These are phyloP conservation scores for Portevinia maculata DNA, from an alignment of 2,888 invertebrate genomes.

Conservation along the genomic window DNA sequence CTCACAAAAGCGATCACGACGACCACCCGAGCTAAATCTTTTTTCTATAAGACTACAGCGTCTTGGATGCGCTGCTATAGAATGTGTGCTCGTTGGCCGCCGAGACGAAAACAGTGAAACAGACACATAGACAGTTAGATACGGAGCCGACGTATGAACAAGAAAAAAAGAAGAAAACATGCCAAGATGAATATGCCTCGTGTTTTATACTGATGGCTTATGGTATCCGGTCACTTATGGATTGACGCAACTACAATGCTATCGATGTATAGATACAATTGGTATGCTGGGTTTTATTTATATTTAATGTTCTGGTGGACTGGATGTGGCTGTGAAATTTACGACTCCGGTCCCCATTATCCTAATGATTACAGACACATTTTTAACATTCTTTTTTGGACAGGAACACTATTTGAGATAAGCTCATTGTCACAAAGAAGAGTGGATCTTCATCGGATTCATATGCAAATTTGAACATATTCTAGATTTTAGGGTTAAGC, in stretches of 20 bases:
- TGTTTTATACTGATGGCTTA: constrained; percentile 74
- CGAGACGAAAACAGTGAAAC: constrained; percentile 51
- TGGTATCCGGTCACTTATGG: constrained; percentile 74
- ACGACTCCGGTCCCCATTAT: constrained; percentile 58
- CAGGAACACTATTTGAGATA: constrained; percentile 2
- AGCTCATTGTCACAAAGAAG: constrained; percentile 10
- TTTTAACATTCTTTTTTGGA: constrained; percentile 29
- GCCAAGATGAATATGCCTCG: constrained; percentile 72
- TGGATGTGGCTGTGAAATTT: constrained; percentile 51
- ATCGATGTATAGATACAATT: constrained; percentile 58
- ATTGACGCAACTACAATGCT: constrained; percentile 71
- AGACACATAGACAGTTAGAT: constrained; percentile 24
- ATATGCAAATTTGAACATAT: constrained; percentile 61
- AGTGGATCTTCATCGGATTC: constrained; percentile 37
- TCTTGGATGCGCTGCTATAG: constrained; percentile 15
- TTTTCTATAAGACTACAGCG: constrained; percentile 47
- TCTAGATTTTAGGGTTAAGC: constrained; percentile 44
- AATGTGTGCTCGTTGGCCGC: constrained; percentile 33
- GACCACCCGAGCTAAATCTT: constrained; percentile 74
- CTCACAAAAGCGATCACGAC: constrained; percentile 65
- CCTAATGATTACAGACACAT: constrained; percentile 53
- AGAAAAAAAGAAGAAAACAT: constrained; percentile 23
- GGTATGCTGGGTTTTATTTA: constrained; percentile 22
- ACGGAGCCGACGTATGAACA: constrained; percentile 14
- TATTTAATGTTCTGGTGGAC: background rate